Conservation (phyloP, 2,888 invertebrate species). For the Drosophila emarginata region DNA sequence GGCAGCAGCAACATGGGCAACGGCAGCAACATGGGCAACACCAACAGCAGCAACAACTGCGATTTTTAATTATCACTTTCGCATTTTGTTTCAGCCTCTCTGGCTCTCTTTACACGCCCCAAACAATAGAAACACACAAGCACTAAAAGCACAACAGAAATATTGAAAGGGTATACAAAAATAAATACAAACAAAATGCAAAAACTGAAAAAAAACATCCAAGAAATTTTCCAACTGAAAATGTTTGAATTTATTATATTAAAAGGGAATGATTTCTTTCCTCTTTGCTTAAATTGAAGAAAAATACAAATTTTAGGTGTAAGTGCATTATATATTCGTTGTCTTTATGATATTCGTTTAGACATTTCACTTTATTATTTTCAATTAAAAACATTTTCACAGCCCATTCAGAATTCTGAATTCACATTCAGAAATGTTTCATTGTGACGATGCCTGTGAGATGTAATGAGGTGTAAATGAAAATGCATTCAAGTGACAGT, state of each 20-base stretch:
- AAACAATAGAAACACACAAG: slow-evolving; percentile 11
- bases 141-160: neutral
- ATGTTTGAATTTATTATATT: too few species aligned
- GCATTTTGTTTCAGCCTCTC: slow-evolving; percentile 40
- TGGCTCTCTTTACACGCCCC: neutral
- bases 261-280: neutral
- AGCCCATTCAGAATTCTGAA: slow-evolving; percentile 59
- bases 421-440: slow-evolving; percentile 25
- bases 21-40: slow-evolving; percentile 22
- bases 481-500: slow-evolving; percentile 75
- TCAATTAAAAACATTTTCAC: slow-evolving; percentile 76
- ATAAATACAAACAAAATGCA: neutral
- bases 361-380: slow-evolving; percentile 68
- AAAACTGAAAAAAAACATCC: neutral
- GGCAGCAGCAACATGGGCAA: slow-evolving; percentile 26
- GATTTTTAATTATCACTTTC: slow-evolving; percentile 77
- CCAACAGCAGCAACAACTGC: slow-evolving; percentile 32
- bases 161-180: neutral
- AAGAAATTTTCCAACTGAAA: too few species aligned
- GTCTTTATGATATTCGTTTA: too few species aligned
- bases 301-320: neutral
- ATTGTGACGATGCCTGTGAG: slow-evolving; percentile 61
- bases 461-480: slow-evolving; percentile 75
- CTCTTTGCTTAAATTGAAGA: neutral
- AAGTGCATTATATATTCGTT: slow-evolving; percentile 10